Evolutionary conservation across 2,888 invertebrate genomes (phyloP), one percentile per base, ranked within the genome.

Genomic region (Drosophila robusta): DNA sequence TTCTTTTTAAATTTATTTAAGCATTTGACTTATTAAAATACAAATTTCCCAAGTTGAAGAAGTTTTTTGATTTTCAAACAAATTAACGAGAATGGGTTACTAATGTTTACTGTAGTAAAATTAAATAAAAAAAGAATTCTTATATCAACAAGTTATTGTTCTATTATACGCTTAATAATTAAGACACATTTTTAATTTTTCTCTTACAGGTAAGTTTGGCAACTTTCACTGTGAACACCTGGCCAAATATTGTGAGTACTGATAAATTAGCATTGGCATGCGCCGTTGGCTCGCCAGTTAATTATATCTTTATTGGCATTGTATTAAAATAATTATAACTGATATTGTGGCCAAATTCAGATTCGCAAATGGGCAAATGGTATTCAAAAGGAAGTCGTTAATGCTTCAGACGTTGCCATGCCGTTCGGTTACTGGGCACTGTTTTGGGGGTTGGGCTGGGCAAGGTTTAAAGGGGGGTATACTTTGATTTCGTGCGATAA

Each of bases 401-500:
- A 56, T 42, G 38, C 60, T 50, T 6, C 39, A 61, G 52, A 14
- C 57, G 34, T 52, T 46, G 64, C 45, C 38, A 45, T 51, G 58
- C 44, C 16, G 29, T 9, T 29, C 29, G 6, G 3, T 29, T 9
- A 22, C 47, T 14, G n/a, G n/a, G n/a, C n/a, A n/a, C 18, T 18
- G 14, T n/a, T 7, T 4, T 8, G 14, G 45, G 2, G 32, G 9
- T 7, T 14, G 16, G 46, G 16, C 8, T 34, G 22, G 44, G 29
- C 24, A n/a, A 1, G 38, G 12, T 14, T 34, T 7, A 12, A 24
- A 9, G 32, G 8, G 44, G 47, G 69, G 45, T 65, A 70, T 72
- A 72, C 78, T 89, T 83, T 87, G 89, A 88, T 88, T 90, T 82
- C 74, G 70, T 80, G 77, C 81, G 75, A 86, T 87, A 90, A 90